Conservation (phyloP, 92 coral and sea anemone species). For the Isaurus tuberculatus region DNA sequence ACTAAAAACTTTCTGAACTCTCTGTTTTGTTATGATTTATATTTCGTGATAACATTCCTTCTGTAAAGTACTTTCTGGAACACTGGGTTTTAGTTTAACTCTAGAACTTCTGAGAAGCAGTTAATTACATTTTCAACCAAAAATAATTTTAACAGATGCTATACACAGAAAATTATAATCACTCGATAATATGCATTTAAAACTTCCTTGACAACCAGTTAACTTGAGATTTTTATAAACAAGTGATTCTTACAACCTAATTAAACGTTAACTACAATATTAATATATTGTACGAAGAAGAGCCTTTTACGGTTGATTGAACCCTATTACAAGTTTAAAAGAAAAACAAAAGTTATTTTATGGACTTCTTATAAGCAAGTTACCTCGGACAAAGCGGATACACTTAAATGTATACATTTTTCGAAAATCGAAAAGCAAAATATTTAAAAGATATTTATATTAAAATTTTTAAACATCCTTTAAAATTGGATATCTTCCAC, state of each 20-base stretch:
- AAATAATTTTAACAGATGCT: background rate
- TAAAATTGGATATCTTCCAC: constrained; percentile 9
- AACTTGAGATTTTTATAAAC: background rate
- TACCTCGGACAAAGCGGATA: background rate
- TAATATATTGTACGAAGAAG: background rate
- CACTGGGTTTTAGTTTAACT: too few relatives aligned
- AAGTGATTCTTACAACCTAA: background rate
- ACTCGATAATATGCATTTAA: background rate
- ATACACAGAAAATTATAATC: background rate
- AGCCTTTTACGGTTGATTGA: background rate
- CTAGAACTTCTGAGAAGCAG: too few relatives aligned
- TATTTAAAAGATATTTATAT: background rate
- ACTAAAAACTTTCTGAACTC: too few relatives aligned
- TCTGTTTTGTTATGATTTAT: too few relatives aligned
- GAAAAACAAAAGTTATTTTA: background rate
- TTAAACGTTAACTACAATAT: background rate
- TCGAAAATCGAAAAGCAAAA: background rate
- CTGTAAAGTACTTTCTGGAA: too few relatives aligned
- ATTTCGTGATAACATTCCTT: too few relatives aligned
- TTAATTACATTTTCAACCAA: too few relatives aligned
- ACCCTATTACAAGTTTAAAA: background rate
- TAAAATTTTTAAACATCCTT: background rate
- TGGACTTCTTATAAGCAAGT: background rate
- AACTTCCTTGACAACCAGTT: background rate
- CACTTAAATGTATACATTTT: background rate